Evolutionary conservation across 2,888 invertebrate genomes (phyloP), one percentile per base, ranked within the genome.

Genomic region (Lymantria monacha): DNA sequence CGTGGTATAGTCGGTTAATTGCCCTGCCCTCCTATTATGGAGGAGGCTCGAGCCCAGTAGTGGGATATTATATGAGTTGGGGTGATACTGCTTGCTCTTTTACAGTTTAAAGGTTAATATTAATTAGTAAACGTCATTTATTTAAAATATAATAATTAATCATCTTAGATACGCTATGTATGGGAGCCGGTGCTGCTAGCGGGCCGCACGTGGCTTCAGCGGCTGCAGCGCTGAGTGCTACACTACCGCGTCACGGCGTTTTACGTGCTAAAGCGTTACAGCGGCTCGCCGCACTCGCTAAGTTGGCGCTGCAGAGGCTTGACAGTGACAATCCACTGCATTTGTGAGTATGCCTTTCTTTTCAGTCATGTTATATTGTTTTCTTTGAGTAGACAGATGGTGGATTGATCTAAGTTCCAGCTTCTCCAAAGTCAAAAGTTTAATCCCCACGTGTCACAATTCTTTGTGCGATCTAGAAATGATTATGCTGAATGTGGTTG

Each of bases 271-370:
- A 61, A 57, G 87, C 88, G 44, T 79, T 89, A 63, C 71, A 70
- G 48, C 79, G 84, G 40, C 81, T 83, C 51, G 86, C 84, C 55
- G 81, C 81, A 61, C 85, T 92, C 59, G 92, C 92, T 58, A 66
- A 73, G 46, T 80, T 79, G 55, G 87, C 87, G 42, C 77, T 87
- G 53, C 51, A 76, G 45, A 69, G 85, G 30, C 80, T 87, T 52
- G 78, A 87, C 31, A 11, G 66, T 2, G 85, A 83, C 65, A 87
- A 87, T 68, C 88, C 88, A 36, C 59, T 86, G 60, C 87, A 90
- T 47, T 53, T 88, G 89, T 88, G 42, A 74, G 80, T 78, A 48
- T 10, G 11, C 12, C 12, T 41, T 7, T 13, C 13, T 30, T 13
- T 9, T 5, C 1, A 36, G 3, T 38, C 0, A 14, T 9, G 1